These are phyloP conservation scores for Onchidella celtica DNA, from an alignment of 2,888 invertebrate genomes.

Conservation along the genomic window DNA sequence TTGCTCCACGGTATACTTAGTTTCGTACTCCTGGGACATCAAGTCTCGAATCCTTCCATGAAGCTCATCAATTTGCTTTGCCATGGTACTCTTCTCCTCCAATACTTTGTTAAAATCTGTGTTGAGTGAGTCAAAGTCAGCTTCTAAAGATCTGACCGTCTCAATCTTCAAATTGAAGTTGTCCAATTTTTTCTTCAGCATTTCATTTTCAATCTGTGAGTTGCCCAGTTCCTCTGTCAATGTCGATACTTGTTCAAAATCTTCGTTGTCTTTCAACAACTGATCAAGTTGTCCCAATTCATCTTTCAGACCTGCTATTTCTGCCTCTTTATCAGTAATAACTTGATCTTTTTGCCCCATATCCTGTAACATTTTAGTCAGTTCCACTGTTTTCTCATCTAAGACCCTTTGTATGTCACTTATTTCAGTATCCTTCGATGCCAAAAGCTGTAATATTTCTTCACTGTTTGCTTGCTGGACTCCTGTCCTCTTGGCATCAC, in stretches of 20 bases:
- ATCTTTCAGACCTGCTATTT: constrained; percentile 7
- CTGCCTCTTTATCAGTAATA: constrained; percentile 2
- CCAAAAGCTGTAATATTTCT: constrained; percentile 12
- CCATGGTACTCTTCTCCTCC: constrained; percentile 70
- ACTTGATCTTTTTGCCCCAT: not conserved
- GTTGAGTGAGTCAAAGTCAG: constrained; percentile 68
- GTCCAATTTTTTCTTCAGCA: constrained; percentile 49
- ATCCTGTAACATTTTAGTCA: constrained; percentile 1
- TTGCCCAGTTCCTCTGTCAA: constrained; percentile 46
- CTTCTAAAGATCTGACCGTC: constrained; percentile 57
- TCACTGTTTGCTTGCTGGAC: not conserved
- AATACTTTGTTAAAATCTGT: constrained; percentile 72
- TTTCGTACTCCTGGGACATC: constrained; percentile 48
- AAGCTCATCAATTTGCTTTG: constrained; percentile 75
- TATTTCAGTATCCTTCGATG: constrained; percentile 35
- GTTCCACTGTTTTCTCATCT: not conserved
- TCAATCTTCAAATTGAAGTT: constrained; percentile 54
- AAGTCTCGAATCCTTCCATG: constrained; percentile 64
- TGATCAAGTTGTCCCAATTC: constrained; percentile 30
- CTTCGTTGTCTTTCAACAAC: constrained; percentile 38
- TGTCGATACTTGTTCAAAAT: not conserved
- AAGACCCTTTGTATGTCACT: constrained; percentile 20
- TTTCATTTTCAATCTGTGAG: constrained; percentile 44
- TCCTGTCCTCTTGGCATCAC: not conserved
- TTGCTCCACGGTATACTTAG: constrained; percentile 58